Evolutionary conservation across 1,140 invertebrate genomes (phyloP), one percentile per base, ranked within the genome.

Genomic region (Armadillidium nasatum): DNA sequence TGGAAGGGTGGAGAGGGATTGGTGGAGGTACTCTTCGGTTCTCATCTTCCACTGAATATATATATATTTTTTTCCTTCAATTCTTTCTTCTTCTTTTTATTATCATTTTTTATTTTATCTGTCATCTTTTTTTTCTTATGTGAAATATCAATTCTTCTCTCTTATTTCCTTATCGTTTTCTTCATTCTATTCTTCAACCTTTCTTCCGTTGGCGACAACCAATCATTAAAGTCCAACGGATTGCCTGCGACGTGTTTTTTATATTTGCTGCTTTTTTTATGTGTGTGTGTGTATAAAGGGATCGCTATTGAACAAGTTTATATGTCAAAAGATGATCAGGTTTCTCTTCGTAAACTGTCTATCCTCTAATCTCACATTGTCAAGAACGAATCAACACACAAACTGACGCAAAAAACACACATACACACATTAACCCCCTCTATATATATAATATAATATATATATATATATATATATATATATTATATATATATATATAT

Each of bases 321-420:
- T 50, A 50, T 50, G 46, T 50, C 46, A 50, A 50, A 50, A 50
- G 46, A 50, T 50, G 46, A 50, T 50, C 46, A 50, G 46, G 46
- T 50, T 50, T 50, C 46, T 50, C 9, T 50, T 50, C 46, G 46
- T 10, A 50, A 10, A 50, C 9, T 50, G 46, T 50, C 46, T 50
- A 50, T 10, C 9, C 46, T 50, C 46, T 15, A 50, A 50, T 50
- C 46, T 15, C 46, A 50, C n/a, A n/a, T n/a, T n/a, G n/a, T n/a
- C n/a, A n/a, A n/a, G n/a, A n/a, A n/a, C n/a, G n/a, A n/a, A n/a
- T n/a, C n/a, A n/a, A n/a, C n/a, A n/a, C n/a, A n/a, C n/a, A 50
- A 10, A 50, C 46, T 50, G 46, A 50, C 46, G 15, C 9, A 9
- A 15, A 15, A 50, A 9, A 50, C n/a, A n/a, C n/a, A n/a, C n/a